Base-by-base conservation (phyloP, 2,113 vertebrate species). In the Rhea pennata region DNA sequence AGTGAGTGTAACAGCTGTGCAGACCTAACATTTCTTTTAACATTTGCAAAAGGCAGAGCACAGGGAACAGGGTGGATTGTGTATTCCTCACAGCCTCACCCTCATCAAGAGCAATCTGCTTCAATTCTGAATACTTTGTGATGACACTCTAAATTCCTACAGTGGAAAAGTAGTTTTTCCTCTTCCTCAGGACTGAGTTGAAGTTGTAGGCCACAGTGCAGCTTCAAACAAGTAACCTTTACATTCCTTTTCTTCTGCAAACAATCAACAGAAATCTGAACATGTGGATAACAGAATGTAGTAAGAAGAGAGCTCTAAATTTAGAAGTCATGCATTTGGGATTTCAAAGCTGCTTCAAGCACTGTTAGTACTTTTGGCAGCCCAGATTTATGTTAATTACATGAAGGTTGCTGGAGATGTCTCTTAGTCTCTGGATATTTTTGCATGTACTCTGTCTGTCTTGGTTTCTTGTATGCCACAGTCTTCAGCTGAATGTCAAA, bases 371-470 rank as follows among this genome's bases (percentile, higher is more conserved):
- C 89, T 96, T 96, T 95, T 96, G 96, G 96, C 96, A 96, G 89
- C 78, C 75, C 95, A 95, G 96, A 97, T 96, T 97, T 96, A 95
- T 95, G 95, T 94, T 95, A 97, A 95, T 96, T 96, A 96, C 89
- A 96, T 95, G 84, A 95, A 78, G 51, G 51, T 95, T 96, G 82
- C 91, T 96, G 94, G 94, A 96, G 91, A 96, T 93, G 96, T 80
- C 91, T 96, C 87, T 95, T 72, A 71, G 56, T 94, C 91, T 95
- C 95, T 95, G 95, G 95, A 96, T 91, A 94, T 95, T 93, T 96
- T 96, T 94, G 89, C 87, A 85, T 95, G 92, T 96, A 95, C 82
- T 92, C 65, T 91, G 91, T 96, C 92, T 96, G 92, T 95, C 87
- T 95, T 95, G 95, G 94, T 95, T 97, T 96, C 89, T 93, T 96